Base-by-base conservation (phyloP, 2,113 vertebrate genomes). In the Triplophysa dalaica region DNA sequence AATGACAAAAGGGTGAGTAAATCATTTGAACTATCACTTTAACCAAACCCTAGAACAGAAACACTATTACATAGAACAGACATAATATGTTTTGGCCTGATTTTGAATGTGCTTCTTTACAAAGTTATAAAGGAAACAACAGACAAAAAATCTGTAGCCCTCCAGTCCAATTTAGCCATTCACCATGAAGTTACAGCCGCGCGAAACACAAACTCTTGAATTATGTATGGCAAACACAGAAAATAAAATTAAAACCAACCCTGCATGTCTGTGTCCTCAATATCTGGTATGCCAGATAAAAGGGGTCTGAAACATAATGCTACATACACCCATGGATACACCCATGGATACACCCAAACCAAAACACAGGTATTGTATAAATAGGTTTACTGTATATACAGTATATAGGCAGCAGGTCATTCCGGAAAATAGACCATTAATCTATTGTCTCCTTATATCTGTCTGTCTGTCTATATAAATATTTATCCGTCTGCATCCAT, bases 161-260 rank as follows among this genome's bases (percentile, higher is more conserved):
- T 84, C 73, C 29, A 52, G 17, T 73, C 69, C 19, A 54, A 63
- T 83, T 85, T 83, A 79, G 43, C 58, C 81, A 82, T 74, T 70
- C 74, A 83, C 82, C 66, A 60, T 82, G 75, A 84, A 81, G 60
- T 70, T 72, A 78, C 82, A 80, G 43, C 41, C 33, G 74, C 58
- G 78, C 78, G 60, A 58, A 84, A 84, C 82, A 85, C 67, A 74
- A 78, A 75, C 77, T 73, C 77, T 84, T 87, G 73, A 78, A 84
- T 84, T 58, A 87, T 82, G 67, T 79, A 85, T 65, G 52, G 33
- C 14, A 79, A 81, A 82, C 74, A 67, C 2, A 26, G 68, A 66
- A 74, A 75, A 64, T 52, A 72, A 72, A 80, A 80, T 87, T 69
- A 83, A 86, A 77, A 48, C 43, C 29, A 45, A 58, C 70, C 69